phyloP scores from a whole-genome alignment of 1,140 invertebrate species.

The Philaenus spumarius region DNA sequence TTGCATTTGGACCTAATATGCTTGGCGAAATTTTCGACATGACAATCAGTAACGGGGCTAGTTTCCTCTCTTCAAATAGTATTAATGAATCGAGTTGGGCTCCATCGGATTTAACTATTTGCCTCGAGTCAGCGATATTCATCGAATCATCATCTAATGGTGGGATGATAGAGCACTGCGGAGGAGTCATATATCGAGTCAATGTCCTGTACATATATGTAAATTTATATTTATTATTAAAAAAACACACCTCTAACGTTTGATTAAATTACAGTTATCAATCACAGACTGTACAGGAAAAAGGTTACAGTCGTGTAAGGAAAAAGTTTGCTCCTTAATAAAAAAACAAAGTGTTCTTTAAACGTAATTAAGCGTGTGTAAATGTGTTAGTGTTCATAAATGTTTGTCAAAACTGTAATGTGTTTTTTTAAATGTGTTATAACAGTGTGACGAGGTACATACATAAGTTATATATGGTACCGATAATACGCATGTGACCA shows the following conservation, averaged over 20 bases:
- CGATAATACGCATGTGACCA: no score
- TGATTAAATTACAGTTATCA: not conserved
- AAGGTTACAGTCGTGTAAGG: no score
- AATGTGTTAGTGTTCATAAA: no score
- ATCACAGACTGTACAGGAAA: not conserved
- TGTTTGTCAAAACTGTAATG: no score
- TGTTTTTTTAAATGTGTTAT: no score
- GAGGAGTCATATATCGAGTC: constrained; percentile 29
- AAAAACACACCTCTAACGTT: not conserved
- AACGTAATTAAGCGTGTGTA: no score
- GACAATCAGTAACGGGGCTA: constrained; percentile 20
- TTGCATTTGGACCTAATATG: constrained; percentile 21
- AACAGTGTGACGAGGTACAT: no score
- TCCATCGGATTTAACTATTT: constrained; percentile 8
- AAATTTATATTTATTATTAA: not conserved
- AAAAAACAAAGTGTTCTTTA: no score
- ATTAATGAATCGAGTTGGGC: constrained; percentile 20
- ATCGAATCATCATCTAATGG: not conserved
- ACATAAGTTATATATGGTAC: no score
- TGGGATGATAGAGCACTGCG: constrained; percentile 10
- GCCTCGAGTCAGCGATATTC: not conserved
- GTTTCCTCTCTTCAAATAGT: constrained; percentile 14
- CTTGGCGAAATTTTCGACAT: constrained; percentile 17
- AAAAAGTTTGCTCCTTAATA: no score
- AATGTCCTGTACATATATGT: constrained; percentile 28